Base-by-base conservation (phyloP, 2,888 invertebrate species). In the Apoda limacodes region DNA sequence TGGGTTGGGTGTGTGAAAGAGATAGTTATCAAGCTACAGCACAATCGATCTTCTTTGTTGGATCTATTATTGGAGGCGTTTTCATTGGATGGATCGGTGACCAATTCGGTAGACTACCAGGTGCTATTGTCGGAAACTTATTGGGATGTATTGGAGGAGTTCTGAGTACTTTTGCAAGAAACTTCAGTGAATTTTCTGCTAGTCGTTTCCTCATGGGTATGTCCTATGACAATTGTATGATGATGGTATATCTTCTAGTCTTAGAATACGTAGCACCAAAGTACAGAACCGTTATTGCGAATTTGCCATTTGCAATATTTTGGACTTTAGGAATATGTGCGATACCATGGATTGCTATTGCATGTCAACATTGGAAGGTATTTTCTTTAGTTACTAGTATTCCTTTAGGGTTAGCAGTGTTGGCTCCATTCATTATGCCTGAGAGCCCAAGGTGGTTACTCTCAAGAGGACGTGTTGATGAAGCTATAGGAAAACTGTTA, bases 1-100 rank as follows among this genome's bases (percentile, higher is more conserved):
- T 59, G 23, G 64, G 51, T 37, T 69, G 69, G 68, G 67, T 69
- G 2, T 69, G 68, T 25, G 59, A 61, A 7, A 67, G 50, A 33
- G 52, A 54, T 20, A 66, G 63, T 34, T 64, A 67, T 32, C 68
- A 67, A 49, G 67, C 69, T 1, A 50, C 59, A 13, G 67, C 69
- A 4, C 69, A 69, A 45, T 48, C 66, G 2, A 46, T 68, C 26
- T 67, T 66, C 33, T 68, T 66, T 25, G 17, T 65, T 13, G 69
- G 68, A 4, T 64, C 63, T 3, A 55, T 62, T 12, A 2, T 58
- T 9, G 69, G 68, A 21, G 68, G 68, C 5, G 48, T 67, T 9
- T 25, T 60, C 10, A 42, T 67, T 9, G 67, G 67, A 28, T 68
- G 61, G 63, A 39, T 66, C 9, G 47, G 63, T 19, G 68, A 69